phyloP scores from a whole-genome alignment of 2,888 invertebrate species.

The Apotomis capreana region DNA sequence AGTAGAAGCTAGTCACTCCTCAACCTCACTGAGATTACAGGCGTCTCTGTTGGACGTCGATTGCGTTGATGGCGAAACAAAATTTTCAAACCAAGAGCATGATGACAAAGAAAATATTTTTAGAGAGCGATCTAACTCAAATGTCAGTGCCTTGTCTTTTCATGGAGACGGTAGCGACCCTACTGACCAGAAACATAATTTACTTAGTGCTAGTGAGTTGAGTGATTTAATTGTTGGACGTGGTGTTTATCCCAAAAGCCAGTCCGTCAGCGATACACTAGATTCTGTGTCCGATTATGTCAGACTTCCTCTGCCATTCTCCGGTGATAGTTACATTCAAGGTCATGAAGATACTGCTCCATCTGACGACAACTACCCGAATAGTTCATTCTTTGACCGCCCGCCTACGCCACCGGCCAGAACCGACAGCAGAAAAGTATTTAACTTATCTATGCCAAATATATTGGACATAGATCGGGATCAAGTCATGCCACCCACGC shows the following conservation, averaged over 20 bases:
- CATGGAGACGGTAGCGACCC: slow-evolving; percentile 96
- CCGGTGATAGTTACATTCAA: slow-evolving; percentile 83
- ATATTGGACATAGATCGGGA: slow-evolving; percentile 71
- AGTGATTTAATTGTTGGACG: slow-evolving; percentile 92
- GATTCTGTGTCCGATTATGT: slow-evolving; percentile 96
- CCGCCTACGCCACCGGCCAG: slow-evolving; percentile 88
- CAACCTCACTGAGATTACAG: slow-evolving; percentile 58
- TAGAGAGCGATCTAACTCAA: slow-evolving; percentile 89
- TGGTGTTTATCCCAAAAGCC: slow-evolving; percentile 87
- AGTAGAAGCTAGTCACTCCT: slow-evolving; percentile 68
- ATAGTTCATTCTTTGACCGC: slow-evolving; percentile 79
- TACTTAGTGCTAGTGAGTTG: slow-evolving; percentile 91
- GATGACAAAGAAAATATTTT: slow-evolving; percentile 79
- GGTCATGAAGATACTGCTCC: slow-evolving; percentile 85
- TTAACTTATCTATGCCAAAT: slow-evolving; percentile 76
- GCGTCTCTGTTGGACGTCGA: slow-evolving; percentile 68
- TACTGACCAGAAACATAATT: slow-evolving; percentile 88
- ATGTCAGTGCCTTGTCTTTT: slow-evolving; percentile 91
- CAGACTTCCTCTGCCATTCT: slow-evolving; percentile 86
- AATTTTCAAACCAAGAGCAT: slow-evolving; percentile 70
- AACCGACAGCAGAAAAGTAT: slow-evolving; percentile 84
- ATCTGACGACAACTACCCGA: slow-evolving; percentile 80
- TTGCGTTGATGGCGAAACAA: slow-evolving; percentile 77
- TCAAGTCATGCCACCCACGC: slow-evolving; percentile 53
- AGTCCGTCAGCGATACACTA: slow-evolving; percentile 92